A percentile compares a stretch with the other conserved stretches of the same genome.
Conservation (phyloP, 2,797 vertebrate species). For the Gallinago solitaria region DNA sequence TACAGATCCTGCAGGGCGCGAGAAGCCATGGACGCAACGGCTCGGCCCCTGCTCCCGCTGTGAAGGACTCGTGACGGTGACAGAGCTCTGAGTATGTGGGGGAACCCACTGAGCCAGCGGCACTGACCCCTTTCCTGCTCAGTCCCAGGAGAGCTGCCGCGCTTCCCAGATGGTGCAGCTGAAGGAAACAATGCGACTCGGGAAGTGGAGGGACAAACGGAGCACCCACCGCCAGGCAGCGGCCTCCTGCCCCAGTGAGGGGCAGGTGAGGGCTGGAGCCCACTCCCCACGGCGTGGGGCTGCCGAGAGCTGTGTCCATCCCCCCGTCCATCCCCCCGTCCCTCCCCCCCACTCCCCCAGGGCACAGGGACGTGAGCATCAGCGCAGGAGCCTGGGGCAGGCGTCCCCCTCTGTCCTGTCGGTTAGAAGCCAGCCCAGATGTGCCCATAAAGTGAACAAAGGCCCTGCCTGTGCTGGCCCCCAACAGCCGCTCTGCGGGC, state of each 20-base stretch:
- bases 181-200: rapidly evolving
- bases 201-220: background rate
- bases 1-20: rapidly evolving
- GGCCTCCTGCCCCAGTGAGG: rapidly evolving
- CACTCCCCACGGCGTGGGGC: rapidly evolving
- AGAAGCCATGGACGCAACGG: background rate
- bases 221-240: background rate
- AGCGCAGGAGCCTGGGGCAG: background rate
- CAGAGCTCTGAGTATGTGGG: background rate
- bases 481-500: background rate
- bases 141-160: rapidly evolving
- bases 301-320: too few species aligned
- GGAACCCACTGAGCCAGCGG: background rate
- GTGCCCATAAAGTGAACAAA: background rate
- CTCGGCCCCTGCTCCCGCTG: background rate
- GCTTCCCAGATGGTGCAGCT: background rate
- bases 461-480: background rate
- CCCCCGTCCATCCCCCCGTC: too few species aligned
- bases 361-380: rapidly evolving
- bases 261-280: background rate
- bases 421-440: background rate
- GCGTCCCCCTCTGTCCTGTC: background rate
- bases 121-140: background rate
- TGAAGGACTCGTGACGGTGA: rapidly evolving
- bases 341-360: rapidly evolving